These are phyloP conservation scores for Oophaga pumilio DNA, from an alignment of 2,113 vertebrate species.

Conservation along the genomic window DNA sequence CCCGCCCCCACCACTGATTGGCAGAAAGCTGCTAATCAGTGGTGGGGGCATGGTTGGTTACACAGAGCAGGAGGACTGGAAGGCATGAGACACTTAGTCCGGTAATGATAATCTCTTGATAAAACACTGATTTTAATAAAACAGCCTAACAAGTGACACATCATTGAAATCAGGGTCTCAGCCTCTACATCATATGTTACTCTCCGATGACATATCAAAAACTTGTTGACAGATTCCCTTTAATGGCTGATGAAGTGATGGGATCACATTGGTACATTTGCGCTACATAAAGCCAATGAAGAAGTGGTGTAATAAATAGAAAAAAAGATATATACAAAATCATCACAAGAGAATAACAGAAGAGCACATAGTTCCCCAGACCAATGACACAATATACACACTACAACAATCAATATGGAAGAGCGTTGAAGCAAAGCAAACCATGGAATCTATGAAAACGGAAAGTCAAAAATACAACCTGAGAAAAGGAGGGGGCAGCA, in stretches of 20 bases:
- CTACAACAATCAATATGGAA: constrained; percentile 49
- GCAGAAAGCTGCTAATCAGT: no score
- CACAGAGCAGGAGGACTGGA: no score
- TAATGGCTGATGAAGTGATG: background rate
- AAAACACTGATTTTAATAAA: no score
- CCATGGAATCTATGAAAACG: constrained; percentile 46
- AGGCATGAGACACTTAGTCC: no score
- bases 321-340: background rate
- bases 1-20: no score
- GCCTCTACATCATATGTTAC: no score
- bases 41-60: no score
- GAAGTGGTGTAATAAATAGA: background rate
- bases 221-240: no score
- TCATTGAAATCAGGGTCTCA: no score
- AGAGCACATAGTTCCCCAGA: constrained; percentile 2
- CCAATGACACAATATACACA: constrained; percentile 49
- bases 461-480: constrained; percentile 57
- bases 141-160: no score
- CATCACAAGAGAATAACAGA: background rate
- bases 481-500: constrained; percentile 57
- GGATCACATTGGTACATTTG: background rate
- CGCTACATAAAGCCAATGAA: constrained; percentile 22
- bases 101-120: no score
- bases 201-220: no score
- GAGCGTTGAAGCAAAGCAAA: constrained; percentile 43